phyloP scores from a whole-genome alignment of 2,888 invertebrate genomes.

The Temnothorax ravouxi region DNA sequence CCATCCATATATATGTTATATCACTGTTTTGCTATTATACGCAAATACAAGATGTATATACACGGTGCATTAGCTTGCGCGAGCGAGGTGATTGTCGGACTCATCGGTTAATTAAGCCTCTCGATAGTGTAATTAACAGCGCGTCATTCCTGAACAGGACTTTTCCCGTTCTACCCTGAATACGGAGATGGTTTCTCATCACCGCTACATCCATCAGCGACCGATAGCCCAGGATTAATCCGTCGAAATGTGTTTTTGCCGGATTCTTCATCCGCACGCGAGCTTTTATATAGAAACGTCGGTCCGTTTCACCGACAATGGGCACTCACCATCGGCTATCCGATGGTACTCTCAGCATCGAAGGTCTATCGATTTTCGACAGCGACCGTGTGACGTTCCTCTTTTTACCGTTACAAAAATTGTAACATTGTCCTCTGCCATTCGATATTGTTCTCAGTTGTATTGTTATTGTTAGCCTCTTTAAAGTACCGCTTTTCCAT shows the following conservation, averaged over 20 bases:
- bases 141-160: slow-evolving; percentile 66
- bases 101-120: slow-evolving; percentile 75
- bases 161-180: slow-evolving; percentile 63
- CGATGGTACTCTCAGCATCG: slow-evolving; percentile 49
- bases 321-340: slow-evolving; percentile 10
- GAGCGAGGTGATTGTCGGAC: slow-evolving; percentile 55
- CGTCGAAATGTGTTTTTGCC: slow-evolving; percentile 68
- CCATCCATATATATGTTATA: background rate
- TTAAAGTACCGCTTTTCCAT: slow-evolving; percentile 18
- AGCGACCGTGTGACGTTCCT: slow-evolving; percentile 37
- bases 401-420: slow-evolving; percentile 63
- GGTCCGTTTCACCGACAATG: slow-evolving; percentile 63
- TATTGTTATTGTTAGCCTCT: slow-evolving; percentile 7
- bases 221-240: slow-evolving; percentile 69
- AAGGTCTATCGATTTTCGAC: slow-evolving; percentile 73
- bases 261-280: slow-evolving; percentile 45
- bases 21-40: background rate
- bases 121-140: slow-evolving; percentile 73
- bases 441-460: slow-evolving; percentile 43
- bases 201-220: slow-evolving; percentile 38
- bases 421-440: slow-evolving; percentile 64
- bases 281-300: slow-evolving; percentile 50
- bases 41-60: background rate
- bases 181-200: slow-evolving; percentile 43
- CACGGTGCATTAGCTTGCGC: slow-evolving; percentile 5